Evolutionary conservation across 2,888 invertebrate genomes (phyloP).

Genomic region (Thecophora atra): DNA sequence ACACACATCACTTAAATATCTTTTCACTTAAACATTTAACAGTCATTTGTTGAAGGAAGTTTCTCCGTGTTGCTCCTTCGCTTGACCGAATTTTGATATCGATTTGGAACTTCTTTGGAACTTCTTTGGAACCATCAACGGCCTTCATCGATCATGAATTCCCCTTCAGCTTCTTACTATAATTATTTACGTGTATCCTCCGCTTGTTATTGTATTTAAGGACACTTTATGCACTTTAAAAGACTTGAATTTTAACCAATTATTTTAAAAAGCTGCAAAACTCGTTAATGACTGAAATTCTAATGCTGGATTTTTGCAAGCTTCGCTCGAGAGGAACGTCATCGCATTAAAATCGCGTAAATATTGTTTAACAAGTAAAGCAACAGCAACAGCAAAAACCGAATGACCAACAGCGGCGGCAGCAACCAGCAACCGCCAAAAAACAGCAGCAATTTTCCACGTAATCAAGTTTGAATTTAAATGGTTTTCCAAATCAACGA

Average conservation of each 20-base stretch:
- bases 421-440: not conserved
- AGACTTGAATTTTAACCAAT: not conserved
- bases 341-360: not conserved
- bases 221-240: no score
- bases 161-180: no score
- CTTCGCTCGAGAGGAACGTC: not conserved
- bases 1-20: not conserved
- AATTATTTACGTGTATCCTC: no score
- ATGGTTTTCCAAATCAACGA: conserved; percentile 26
- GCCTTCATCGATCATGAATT: no score
- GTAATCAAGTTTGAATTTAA: conserved; percentile 34
- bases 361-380: not conserved
- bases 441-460: conserved; percentile 30
- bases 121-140: no score
- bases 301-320: not conserved
- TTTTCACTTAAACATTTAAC: no score
- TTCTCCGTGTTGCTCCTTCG: no score
- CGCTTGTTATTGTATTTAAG: no score
- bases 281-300: not conserved
- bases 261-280: not conserved
- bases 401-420: not conserved
- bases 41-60: not conserved
- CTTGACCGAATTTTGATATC: no score
- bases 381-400: conserved; percentile 9
- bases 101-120: no score